Base-by-base conservation (phyloP, 1,140 invertebrate genomes). In the Brevipalpus yothersi region DNA sequence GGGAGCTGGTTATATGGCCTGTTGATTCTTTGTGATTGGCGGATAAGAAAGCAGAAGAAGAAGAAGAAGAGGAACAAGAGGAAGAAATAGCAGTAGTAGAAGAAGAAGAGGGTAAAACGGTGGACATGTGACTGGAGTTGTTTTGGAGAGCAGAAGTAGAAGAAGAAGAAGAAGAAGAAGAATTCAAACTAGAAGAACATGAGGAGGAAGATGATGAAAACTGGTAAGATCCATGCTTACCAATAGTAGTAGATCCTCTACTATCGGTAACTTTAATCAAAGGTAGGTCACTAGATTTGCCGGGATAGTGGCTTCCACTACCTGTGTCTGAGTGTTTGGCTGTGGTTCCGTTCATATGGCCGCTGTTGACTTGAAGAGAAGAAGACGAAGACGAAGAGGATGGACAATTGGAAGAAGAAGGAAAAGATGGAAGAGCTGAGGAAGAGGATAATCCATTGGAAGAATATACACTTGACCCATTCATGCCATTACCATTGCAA, bases 361-460 rank as follows among this genome's bases (percentile, higher is more conserved):
- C 12, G 12, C 21, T 51, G 49, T 51, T 51, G 49, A 51, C 49
- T 19, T 19, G 49, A 19, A 51, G 49, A 3, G 49, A 51, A 51
- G 43, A 45, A 51, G 94, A 98, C 69, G 91, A 97, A 69, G 91
- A 97, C 69, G 97, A 89, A 71, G 81, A 84, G 54, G 85, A 86
- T n/a, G 68, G 93, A 98, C n/a, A n/a, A n/a, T n/a, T n/a, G 71
- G 97, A 97, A 70, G 84, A 91, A 68, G 88, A 94, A 66, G 49
- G 21, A 51, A 10, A n/a, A 19, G 49, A n/a, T 13, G 49, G 31
- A 31, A 31, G 31, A 47, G 45, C 13, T 47, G 45, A 47, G 45
- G 45, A 47, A 47, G 45, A 47, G 7, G 13, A 17, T 8, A 15
- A 17, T n/a, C 21, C 21, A 54, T n/a, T n/a, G n/a, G 53, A 3